phyloP scores from a whole-genome alignment of 2,113 vertebrate species.

The Ascaphus truei region DNA sequence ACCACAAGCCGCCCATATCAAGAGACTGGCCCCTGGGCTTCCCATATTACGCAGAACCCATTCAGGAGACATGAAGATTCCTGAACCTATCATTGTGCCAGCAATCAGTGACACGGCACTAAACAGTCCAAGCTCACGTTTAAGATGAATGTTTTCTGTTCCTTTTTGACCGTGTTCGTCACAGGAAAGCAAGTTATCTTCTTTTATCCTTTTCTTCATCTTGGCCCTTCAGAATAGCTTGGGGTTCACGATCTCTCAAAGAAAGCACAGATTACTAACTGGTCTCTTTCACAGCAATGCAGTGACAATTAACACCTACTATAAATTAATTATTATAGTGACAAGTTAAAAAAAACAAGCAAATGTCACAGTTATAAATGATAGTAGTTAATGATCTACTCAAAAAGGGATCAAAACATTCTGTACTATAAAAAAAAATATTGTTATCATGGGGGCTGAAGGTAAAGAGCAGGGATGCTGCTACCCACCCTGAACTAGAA shows the following conservation, averaged over 20 bases:
- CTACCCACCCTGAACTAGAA: too few species aligned
- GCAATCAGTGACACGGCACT: conserved; percentile 65
- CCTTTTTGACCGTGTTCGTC: background rate
- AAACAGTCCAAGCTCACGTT: conserved; percentile 54
- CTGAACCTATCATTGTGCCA: conserved; percentile 78
- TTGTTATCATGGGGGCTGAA: too few species aligned
- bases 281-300: background rate
- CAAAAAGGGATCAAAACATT: too few species aligned
- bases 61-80: conserved; percentile 74
- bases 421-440: too few species aligned
- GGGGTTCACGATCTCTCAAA: background rate
- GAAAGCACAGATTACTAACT: background rate
- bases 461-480: too few species aligned
- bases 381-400: background rate
- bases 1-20: conserved; percentile 72
- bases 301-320: background rate
- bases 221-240: background rate
- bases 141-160: conserved; percentile 42
- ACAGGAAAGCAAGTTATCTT: background rate
- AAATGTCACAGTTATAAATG: too few species aligned
- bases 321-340: conserved; percentile 58
- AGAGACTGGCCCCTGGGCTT: conserved; percentile 71
- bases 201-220: conserved; percentile 36
- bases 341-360: background rate
- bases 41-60: conserved; percentile 64